Percentiles rank a stretch among this genome's conserved stretches.
Evolutionary conservation across 2,888 invertebrate genomes (phyloP).

Genomic region (Trichopria drosophilae): DNA sequence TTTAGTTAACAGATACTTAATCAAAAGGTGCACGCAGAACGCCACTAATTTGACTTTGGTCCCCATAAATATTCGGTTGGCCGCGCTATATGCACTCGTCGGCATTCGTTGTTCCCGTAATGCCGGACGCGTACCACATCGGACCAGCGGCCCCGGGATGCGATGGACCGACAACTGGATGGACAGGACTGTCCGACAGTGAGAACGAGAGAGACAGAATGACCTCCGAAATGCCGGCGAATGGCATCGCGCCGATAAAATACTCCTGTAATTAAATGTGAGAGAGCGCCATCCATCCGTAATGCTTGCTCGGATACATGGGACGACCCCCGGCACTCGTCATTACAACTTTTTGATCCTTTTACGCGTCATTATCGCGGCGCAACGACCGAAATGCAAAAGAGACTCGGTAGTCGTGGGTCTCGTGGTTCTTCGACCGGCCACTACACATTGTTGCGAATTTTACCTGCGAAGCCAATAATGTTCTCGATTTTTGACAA

Average conservation of each 20-base stretch:
- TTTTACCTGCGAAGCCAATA: too few species aligned
- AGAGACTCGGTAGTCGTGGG: too few species aligned
- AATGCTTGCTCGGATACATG: too few species aligned
- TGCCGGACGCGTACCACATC: slow-evolving; percentile 23
- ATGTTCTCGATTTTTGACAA: too few species aligned
- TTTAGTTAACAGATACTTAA: slow-evolving; percentile 60
- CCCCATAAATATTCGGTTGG: slow-evolving; percentile 57
- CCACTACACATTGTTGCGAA: too few species aligned
- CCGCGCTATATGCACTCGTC: slow-evolving; percentile 14
- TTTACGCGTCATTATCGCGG: too few species aligned
- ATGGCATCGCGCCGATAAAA: slow-evolving; percentile 55
- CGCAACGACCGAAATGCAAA: too few species aligned
- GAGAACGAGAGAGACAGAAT: slow-evolving; percentile 34
- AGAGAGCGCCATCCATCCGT: slow-evolving; percentile 49
- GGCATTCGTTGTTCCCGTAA: slow-evolving; percentile 27
- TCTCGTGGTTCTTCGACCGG: too few species aligned
- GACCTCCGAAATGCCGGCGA: slow-evolving; percentile 47
- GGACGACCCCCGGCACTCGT: too few species aligned
- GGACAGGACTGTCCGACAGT: slow-evolving; percentile 38
- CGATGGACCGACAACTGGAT: slow-evolving; percentile 36
- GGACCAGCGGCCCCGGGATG: slow-evolving; percentile 35
- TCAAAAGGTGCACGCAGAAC: slow-evolving; percentile 59
- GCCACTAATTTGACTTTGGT: slow-evolving; percentile 60
- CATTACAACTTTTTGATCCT: too few species aligned
- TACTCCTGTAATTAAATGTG: slow-evolving; percentile 57